These are phyloP conservation scores for Euplagia quadripunctaria DNA, from an alignment of 2,888 invertebrate genomes.

Conservation along the genomic window DNA sequence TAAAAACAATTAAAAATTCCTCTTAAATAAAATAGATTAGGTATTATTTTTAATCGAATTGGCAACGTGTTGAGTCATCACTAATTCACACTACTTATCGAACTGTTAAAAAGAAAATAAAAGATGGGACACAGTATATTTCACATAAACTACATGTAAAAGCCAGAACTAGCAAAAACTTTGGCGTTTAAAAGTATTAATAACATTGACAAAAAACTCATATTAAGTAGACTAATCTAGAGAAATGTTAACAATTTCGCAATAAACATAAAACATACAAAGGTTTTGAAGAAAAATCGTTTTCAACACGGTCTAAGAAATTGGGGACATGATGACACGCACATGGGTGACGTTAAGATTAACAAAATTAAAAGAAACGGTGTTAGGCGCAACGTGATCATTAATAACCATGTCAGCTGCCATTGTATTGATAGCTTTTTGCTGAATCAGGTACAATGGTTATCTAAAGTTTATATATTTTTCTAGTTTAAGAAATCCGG, in stretches of 20 bases:
- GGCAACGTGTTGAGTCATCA: too few species aligned
- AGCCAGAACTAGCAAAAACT: background rate
- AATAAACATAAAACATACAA: too few species aligned
- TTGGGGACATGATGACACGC: slow-evolving; percentile 22
- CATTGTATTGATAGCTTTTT: slow-evolving; percentile 62
- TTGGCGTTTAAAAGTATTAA: background rate
- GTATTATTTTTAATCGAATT: too few species aligned
- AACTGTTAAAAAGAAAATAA: too few species aligned
- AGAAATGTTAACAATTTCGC: background rate
- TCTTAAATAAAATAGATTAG: too few species aligned
- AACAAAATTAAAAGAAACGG: slow-evolving; percentile 31
- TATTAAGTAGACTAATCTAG: background rate
- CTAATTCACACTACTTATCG: too few species aligned
- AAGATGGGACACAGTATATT: background rate
- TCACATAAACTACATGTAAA: background rate
- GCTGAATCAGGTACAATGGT: slow-evolving; percentile 75
- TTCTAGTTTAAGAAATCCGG: too few species aligned
- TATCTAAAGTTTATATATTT: slow-evolving; percentile 54
- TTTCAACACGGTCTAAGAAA: background rate
- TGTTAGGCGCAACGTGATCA: slow-evolving; percentile 54
- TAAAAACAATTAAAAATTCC: too few species aligned
- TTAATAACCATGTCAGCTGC: slow-evolving; percentile 69
- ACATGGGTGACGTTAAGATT: slow-evolving; percentile 21
- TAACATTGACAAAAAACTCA: background rate
- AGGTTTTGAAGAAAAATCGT: background rate